phyloP scores from a whole-genome alignment of 2,113 vertebrate genomes.

The Oreochromis spilurus region DNA sequence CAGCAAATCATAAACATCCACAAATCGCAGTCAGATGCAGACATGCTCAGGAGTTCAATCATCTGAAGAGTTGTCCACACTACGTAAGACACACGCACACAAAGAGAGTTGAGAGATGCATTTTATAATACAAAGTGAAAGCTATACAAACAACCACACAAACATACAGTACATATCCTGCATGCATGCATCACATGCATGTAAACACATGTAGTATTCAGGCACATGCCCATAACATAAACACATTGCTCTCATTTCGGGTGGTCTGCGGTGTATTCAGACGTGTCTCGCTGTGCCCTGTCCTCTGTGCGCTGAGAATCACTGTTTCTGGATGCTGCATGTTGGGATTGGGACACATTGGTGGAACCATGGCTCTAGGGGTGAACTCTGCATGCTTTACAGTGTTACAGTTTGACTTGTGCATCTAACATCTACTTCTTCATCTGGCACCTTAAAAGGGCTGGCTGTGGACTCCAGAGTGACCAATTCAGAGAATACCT shows the following conservation, averaged over 20 bases:
- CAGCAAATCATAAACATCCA: slow-evolving; percentile 70
- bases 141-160: slow-evolving; percentile 44
- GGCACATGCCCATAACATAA: slow-evolving; percentile 52
- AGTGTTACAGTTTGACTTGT: not conserved
- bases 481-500: not conserved
- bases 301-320: slow-evolving; percentile 5
- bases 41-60: slow-evolving; percentile 63
- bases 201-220: slow-evolving; percentile 38
- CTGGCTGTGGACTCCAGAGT: not conserved
- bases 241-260: slow-evolving; percentile 48
- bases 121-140: slow-evolving; percentile 48
- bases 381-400: slow-evolving; percentile 38
- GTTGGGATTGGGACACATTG: slow-evolving; percentile 7
- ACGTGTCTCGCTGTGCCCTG: not conserved
- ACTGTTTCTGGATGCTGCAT: slow-evolving; percentile 29
- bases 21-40: slow-evolving; percentile 74
- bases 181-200: slow-evolving; percentile 51
- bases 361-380: not conserved
- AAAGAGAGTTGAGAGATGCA: slow-evolving; percentile 17
- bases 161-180: slow-evolving; percentile 27
- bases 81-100: not conserved
- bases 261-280: slow-evolving; percentile 35
- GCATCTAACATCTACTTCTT: not conserved
- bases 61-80: slow-evolving; percentile 51
- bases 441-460: not conserved